Base-by-base conservation (phyloP, 2,797 vertebrate genomes). In the Malacoraja senta region DNA sequence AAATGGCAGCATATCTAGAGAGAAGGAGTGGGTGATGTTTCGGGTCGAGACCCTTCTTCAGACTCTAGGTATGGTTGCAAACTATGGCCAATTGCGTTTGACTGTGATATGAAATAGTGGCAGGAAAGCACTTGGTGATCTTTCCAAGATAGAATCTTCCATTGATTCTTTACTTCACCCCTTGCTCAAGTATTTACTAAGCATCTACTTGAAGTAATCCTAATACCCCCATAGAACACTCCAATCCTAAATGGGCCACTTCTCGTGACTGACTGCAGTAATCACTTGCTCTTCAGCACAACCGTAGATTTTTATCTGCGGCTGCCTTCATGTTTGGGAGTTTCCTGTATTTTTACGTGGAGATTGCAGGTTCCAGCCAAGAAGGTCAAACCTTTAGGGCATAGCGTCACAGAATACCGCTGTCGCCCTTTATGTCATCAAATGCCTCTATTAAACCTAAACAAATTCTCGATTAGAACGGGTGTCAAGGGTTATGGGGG, bases 171-270 rank as follows among this genome's bases (percentile, higher is more conserved):
- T 92, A 4, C 15, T 29, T 53, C 68, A 91, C 65, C 26, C 13
- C 38, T 38, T 91, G 32, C 35, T 74, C 65, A 91, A 71, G 65
- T 44, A 72, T 91, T 74, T 91, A 24, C 90, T 19, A 91, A 91
- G 68, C 72, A 65, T 38, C 68, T 72, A 91, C 35, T 91, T 91
- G 90, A 91, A 53, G 72, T 91, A 91, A 91, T 44, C 68, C 90
- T 72, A 21, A 44, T 38, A 44, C 21, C 35, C 29, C 21, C 3
- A 44, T 35, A 53, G 71, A 91, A 74, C 68, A 71, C 88, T 91
- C 35, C 35, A 91, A 44, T 91, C 38, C 90, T 29, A 74, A 91
- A 38, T 29, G 72, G 90, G 35, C 21, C 35, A 72, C 32, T 44
- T 44, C 65, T 26, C 38, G 8, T 21, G 38, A 72, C 90, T 91